Conservation (phyloP, 2,113 vertebrate species). For the Lophotis ruficrista region DNA sequence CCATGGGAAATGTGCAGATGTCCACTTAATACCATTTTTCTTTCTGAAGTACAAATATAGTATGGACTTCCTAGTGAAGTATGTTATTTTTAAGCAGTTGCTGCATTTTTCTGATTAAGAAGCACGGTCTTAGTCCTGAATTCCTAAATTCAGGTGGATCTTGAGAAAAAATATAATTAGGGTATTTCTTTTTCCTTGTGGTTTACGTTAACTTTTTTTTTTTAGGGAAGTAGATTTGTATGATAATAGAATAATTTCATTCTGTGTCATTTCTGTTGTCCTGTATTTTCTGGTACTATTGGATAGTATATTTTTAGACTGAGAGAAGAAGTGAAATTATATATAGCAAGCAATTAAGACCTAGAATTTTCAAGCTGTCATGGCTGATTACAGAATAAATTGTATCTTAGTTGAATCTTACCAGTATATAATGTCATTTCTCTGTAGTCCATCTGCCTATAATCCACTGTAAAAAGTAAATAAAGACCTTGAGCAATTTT, state of each 20-base stretch:
- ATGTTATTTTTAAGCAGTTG: background rate
- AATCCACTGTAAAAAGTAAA: slow-evolving; percentile 15
- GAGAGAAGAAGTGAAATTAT: background rate
- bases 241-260: background rate
- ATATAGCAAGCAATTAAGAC: slow-evolving; percentile 29
- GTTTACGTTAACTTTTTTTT: background rate
- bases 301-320: background rate
- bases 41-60: background rate
- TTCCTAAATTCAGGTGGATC: background rate
- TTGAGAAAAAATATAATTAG: background rate
- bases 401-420: background rate
- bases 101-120: background rate
- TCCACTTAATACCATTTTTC: background rate
- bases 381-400: background rate
- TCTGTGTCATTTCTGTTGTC: background rate
- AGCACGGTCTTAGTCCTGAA: background rate
- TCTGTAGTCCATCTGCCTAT: background rate
- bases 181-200: background rate
- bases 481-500: background rate
- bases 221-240: background rate
- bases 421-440: background rate
- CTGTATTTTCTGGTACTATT: slow-evolving; percentile 3
- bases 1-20: background rate
- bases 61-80: background rate
- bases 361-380: slow-evolving; percentile 21